phyloP scores from a whole-genome alignment of 2,113 vertebrate genomes.

The Monarcha castaneiventris region DNA sequence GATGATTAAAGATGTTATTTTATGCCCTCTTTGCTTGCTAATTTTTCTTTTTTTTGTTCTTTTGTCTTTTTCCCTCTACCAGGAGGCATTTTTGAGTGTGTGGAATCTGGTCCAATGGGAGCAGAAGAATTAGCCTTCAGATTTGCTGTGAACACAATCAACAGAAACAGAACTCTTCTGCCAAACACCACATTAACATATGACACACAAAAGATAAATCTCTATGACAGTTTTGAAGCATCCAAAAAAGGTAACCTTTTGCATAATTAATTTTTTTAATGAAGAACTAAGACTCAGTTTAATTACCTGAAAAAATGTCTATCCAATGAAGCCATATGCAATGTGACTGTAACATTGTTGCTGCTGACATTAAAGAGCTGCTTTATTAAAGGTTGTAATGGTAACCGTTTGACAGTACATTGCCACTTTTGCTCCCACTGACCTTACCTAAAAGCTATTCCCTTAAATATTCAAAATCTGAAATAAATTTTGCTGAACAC shows the following conservation, averaged over 20 bases:
- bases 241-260: conserved; percentile 92
- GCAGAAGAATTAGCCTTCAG: conserved; percentile 98
- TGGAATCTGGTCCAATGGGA: conserved; percentile 94
- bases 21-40: conserved; percentile 1
- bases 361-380: not conserved
- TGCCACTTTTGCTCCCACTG: not conserved
- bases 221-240: conserved; percentile 99
- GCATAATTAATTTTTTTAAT: not conserved
- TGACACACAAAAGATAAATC: conserved; percentile 98
- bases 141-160: conserved; percentile 99
- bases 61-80: conserved; percentile 19
- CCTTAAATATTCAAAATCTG: not conserved
- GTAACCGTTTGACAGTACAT: not conserved
- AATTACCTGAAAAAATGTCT: not conserved
- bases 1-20: not conserved
- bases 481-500: not conserved
- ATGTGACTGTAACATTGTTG: not conserved
- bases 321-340: not conserved
- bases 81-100: conserved; percentile 98
- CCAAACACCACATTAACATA: conserved; percentile 98
- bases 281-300: not conserved
- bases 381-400: not conserved
- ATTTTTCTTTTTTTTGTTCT: not conserved
- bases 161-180: conserved; percentile 97
- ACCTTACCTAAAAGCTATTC: not conserved